These are phyloP conservation scores for Tenodera sinensis DNA, from an alignment of 2,888 invertebrate genomes.

Conservation along the genomic window DNA sequence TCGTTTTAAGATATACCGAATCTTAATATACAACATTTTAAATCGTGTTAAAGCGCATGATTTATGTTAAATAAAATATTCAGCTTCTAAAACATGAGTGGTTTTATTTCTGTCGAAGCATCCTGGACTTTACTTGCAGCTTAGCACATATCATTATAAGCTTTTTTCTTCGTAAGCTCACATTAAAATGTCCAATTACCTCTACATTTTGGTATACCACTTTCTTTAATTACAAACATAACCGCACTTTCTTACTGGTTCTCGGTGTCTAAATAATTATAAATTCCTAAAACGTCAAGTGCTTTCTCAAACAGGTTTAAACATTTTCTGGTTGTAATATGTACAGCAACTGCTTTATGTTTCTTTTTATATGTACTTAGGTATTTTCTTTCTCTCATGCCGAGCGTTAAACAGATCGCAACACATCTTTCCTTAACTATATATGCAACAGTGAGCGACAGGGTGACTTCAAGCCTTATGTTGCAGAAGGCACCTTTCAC, in stretches of 20 bases:
- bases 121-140: not conserved
- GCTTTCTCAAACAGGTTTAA: no score
- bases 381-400: not conserved
- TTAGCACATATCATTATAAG: not conserved
- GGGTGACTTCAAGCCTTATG: not conserved
- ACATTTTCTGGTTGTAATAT: no score
- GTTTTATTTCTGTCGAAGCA: not conserved
- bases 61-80: no score
- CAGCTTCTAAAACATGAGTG: no score
- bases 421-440: not conserved
- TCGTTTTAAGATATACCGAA: no score
- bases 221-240: not conserved
- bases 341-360: not conserved
- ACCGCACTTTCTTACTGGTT: not conserved
- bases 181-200: not conserved
- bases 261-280: no score
- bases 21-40: no score
- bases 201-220: not conserved
- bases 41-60: no score
- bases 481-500: not conserved
- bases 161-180: not conserved
- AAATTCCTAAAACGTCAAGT: no score
- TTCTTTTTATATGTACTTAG: not conserved
- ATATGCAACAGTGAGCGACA: not conserved
- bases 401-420: not conserved